These are phyloP conservation scores for Nematolebias whitei DNA, from an alignment of 2,113 vertebrate genomes.

Conservation along the genomic window DNA sequence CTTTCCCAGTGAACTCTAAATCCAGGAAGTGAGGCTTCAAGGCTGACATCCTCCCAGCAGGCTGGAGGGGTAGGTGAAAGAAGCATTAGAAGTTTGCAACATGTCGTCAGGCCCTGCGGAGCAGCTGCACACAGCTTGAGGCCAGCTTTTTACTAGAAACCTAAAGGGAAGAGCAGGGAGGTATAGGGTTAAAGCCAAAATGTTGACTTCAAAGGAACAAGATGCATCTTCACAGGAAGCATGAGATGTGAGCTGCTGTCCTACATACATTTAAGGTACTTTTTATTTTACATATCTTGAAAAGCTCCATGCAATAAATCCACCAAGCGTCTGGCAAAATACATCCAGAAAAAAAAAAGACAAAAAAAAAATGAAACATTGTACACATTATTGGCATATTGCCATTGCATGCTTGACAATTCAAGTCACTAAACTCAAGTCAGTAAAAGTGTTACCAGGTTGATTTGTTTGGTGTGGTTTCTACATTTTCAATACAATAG, in stretches of 20 bases:
- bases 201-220: slow-evolving; percentile 33
- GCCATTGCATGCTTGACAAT: neutral
- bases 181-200: slow-evolving; percentile 23
- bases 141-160: slow-evolving; percentile 53
- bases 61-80: slow-evolving; percentile 28
- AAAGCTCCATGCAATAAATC: neutral
- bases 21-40: slow-evolving; percentile 59
- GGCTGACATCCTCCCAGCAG: slow-evolving; percentile 51
- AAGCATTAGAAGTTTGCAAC: slow-evolving; percentile 68
- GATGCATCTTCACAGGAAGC: slow-evolving; percentile 9
- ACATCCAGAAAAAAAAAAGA: no score
- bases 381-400: no score
- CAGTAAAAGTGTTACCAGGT: neutral
- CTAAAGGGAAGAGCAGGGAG: slow-evolving; percentile 16
- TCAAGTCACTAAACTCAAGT: slow-evolving; percentile 2
- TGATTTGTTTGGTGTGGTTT: neutral
- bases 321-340: no score
- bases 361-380: no score
- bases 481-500: neutral
- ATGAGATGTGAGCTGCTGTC: neutral
- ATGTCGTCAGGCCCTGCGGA: slow-evolving; percentile 61
- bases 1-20: slow-evolving; percentile 66
- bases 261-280: neutral
- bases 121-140: slow-evolving; percentile 83
- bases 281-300: slow-evolving; percentile 1